Evolutionary conservation across 2,113 vertebrate species (phyloP), one percentile per base, ranked within the genome.

Genomic region (Osmerus eperlanus): DNA sequence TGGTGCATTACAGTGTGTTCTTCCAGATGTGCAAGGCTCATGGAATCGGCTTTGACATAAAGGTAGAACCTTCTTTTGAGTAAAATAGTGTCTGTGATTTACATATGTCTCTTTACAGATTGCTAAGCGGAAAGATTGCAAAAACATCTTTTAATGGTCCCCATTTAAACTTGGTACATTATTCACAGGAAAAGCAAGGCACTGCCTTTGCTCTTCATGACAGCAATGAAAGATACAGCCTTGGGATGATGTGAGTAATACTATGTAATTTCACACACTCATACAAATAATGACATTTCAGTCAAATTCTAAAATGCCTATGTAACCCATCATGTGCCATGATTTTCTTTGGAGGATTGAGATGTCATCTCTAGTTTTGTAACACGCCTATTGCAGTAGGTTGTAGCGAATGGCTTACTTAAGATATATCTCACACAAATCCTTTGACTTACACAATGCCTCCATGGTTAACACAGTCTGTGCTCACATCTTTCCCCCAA

Each of bases 381-480:
- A 71, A 81, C 81, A 83, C 16, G 15, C 16, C n/a, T 13, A 29
- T 68, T 54, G n/a, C 3, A 67, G 54, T 74, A 78, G 67, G 71
- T 81, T 79, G 84, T 83, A 80, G 77, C 70, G 68, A 69, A 76
- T 76, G 72, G 77, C 56, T 84, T 86, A 93, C 94, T 97, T 93
- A 94, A 93, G 86, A 91, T 94, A 95, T 97, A 94, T 93, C 94
- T 94, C 92, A 85, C 90, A 81, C 85, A 93, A 92, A 94, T 94
- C 91, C 90, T 93, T 83, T 84, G 79, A 87, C 85, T 90, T 79
- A 56, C 75, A 71, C 71, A 68, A 71, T 72, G 55, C 67, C 79
- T 78, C 63, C 92, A 94, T 91, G 92, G 90, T 92, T 93, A 93
- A 94, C 94, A 94, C 94, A 89, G 90, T 91, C 91, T 90, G 91